Base-by-base conservation (phyloP, 2,888 invertebrate species). In the Acleris laterana region DNA sequence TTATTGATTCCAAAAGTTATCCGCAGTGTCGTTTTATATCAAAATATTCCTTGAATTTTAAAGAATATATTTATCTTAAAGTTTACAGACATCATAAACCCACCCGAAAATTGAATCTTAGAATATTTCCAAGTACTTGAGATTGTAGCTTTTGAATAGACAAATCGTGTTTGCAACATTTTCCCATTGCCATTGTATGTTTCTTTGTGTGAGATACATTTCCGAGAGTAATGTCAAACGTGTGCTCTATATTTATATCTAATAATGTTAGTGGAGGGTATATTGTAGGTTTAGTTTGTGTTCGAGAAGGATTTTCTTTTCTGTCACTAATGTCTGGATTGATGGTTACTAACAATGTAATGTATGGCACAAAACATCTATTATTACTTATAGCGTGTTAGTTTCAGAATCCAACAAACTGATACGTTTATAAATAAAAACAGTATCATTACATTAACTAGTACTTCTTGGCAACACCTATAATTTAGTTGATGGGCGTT, bases 241-340 rank as follows among this genome's bases (percentile, higher is more conserved):
- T 51, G 51, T 38, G 11, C 16, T 16, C 5, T 19, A 17, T 9
- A 38, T 32, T 25, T 5, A 16, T 32, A 17, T 17, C 53, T 55
- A 72, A 74, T 71, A 73, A 73, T 69, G 70, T 61, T 68, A 58
- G 68, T 66, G 72, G 80, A 77, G 77, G 76, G 81, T 28, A 6
- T 28, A 28, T 7, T 6, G 6, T 28, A 9, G 28, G 82, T 80
- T 73, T 69, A 74, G 68, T 75, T 68, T 72, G 73, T 55, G 63
- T 70, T 65, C 7, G 72, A 63, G 65, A 74, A 55, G 55, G 70
- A 71, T 68, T 68, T 65, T 68, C 70, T 71, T 68, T 52, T 63
- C 61, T 70, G 19, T 44, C n/a, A 56, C 44, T 20, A 44, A 38
- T 42, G 38, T 28, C 7, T 28, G 3, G n/a, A 56, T 42, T 42